These are phyloP conservation scores for Thecophora atra DNA, from an alignment of 2,888 invertebrate genomes.

Conservation along the genomic window DNA sequence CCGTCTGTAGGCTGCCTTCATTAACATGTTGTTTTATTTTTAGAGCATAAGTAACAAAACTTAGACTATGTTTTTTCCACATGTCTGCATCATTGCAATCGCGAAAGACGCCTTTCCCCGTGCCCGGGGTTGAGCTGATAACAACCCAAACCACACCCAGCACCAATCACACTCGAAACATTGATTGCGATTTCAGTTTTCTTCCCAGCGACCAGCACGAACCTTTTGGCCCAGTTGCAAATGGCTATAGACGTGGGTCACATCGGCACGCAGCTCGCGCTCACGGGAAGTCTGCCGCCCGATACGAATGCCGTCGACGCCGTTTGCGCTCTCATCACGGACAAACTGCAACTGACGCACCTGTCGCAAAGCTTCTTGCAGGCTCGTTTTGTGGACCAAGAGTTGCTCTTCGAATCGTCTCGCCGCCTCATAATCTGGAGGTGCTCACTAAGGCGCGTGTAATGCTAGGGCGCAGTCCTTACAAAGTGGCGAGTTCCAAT, in stretches of 20 bases:
- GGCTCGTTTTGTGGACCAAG: constrained; percentile 27
- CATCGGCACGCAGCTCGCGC: constrained; percentile 24
- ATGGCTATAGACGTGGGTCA: constrained; percentile 1
- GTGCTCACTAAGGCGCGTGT: constrained; percentile 20
- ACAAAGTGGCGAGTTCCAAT: constrained; percentile 15
- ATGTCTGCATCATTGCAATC: too few species aligned
- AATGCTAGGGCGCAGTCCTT: constrained; percentile 17
- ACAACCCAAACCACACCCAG: neutral
- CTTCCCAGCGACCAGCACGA: too few species aligned
- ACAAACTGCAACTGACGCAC: constrained; percentile 27
- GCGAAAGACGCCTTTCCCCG: too few species aligned
- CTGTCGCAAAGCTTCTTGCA: constrained; percentile 22
- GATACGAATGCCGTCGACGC: constrained; percentile 29
- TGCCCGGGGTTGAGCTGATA: neutral
- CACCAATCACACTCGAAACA: too few species aligned
- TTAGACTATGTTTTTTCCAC: too few species aligned
- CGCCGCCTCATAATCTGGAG: constrained; percentile 10
- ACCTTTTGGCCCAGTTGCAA: constrained; percentile 7
- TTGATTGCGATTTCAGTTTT: too few species aligned
- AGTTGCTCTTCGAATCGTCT: constrained; percentile 35
- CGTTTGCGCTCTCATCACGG: constrained; percentile 10
- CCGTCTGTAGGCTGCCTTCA: too few species aligned
- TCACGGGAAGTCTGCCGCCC: constrained; percentile 16
- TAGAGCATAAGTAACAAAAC: too few species aligned
- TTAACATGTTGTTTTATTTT: too few species aligned